Evolutionary conservation across 2,888 invertebrate genomes (phyloP).

Genomic region (Spatulosminthurus flaviceps): DNA sequence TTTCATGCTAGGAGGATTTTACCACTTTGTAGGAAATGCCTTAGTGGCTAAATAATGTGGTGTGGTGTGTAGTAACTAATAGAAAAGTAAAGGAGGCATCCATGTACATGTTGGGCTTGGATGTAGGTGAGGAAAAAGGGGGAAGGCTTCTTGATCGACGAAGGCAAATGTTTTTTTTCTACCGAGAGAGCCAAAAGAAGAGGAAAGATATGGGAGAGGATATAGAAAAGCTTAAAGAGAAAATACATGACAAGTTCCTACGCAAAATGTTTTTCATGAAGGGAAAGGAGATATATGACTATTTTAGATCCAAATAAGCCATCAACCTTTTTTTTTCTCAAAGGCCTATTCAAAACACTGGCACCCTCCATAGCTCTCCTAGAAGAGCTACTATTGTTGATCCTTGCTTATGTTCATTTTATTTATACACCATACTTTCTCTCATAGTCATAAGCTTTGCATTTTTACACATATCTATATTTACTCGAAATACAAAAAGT

Average conservation of each 20-base stretch:
- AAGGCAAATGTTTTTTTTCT: not conserved
- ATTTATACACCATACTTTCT: no score
- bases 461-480: no score
- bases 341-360: slow-evolving; percentile 32
- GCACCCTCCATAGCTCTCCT: not conserved
- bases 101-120: no score
- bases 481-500: no score
- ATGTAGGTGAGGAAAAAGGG: not conserved
- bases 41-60: slow-evolving; percentile 22
- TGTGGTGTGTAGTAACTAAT: slow-evolving; percentile 25
- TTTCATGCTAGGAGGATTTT: no score
- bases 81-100: slow-evolving; percentile 12
- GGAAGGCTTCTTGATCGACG: slow-evolving; percentile 11
- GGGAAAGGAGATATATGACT: slow-evolving; percentile 32
- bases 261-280: slow-evolving; percentile 39
- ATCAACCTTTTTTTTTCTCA: slow-evolving; percentile 38
- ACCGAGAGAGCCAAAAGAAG: not conserved
- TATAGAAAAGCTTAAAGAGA: not conserved
- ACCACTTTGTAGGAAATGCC: no score
- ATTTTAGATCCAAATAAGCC: slow-evolving; percentile 43
- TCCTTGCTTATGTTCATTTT: no score
- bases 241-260: slow-evolving; percentile 31
- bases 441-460: no score
- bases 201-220: not conserved
- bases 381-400: no score